Evolutionary conservation across 2,113 vertebrate species (phyloP), one percentile per base, ranked within the genome.

Genomic region (Cyprinus carpio): DNA sequence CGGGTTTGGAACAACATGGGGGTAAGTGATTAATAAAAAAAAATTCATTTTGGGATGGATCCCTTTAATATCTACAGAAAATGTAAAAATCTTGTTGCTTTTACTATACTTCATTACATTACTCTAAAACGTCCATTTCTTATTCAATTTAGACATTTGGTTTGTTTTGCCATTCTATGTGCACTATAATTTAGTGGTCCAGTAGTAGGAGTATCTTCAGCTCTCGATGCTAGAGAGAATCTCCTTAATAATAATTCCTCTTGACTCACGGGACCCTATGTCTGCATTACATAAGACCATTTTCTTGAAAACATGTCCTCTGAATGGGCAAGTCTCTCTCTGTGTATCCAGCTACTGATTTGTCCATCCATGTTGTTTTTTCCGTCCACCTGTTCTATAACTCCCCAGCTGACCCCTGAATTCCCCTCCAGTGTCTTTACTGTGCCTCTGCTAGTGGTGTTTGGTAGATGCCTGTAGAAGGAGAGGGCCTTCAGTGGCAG

Each of bases 401-500:
- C 34, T 49, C n/a, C 16, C 64, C 64, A 67, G 25, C 67, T n/a
- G 67, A 69, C 16, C 81, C 65, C 49, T 40, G 25, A 51, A 82
- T 54, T 69, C 29, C 81, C 67, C 81, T 27, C 18, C 34, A 83
- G 34, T 46, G 77, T 84, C 31, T 31, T 86, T 72, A 75, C 75
- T 71, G 83, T 83, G 62, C 15, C n/a, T 58, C 60, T 49, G 65
- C 34, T 71, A 71, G 67, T 12, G 34, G 20, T 86, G 81, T 74
- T 78, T 78, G 69, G 82, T 79, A 84, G 88, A 91, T 93, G 93
- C 89, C 92, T 91, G 87, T 56, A 49, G 37, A 90, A 78, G 62
- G 75, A 85, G 77, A 75, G 49, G 86, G 86, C 87, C 88, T 87
- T 93, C 87, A 91, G 31, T 87, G 90, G 89, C 94, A 93, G 94